Evolutionary conservation across 2,797 vertebrate genomes (phyloP), one percentile per base, ranked within the genome.

Genomic region (Microctenopoma stevenorrisi): DNA sequence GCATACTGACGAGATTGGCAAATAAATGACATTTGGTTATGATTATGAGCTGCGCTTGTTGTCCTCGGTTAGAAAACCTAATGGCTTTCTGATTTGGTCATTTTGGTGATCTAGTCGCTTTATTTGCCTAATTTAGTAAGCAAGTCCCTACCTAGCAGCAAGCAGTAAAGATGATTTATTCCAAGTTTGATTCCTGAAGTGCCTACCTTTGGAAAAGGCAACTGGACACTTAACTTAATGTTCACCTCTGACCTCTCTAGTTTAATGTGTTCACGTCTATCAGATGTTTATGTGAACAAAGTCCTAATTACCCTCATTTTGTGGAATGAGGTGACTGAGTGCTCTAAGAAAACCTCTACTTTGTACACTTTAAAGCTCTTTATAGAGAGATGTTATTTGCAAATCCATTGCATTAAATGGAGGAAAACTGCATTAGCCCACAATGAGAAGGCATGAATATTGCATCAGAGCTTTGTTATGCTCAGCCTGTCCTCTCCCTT

Each of bases 381-480:
- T 78, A 86, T 62, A 55, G 75, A 65, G 83, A 76, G 78, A 65
- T 84, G 78, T 79, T 79, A 73, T 84, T 85, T 85, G 84, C 81
- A 88, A 82, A 86, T 77, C 79, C 83, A 88, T 82, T 87, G 85
- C 86, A 88, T 81, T 84, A 78, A 88, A 87, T 79, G 82, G 89
- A 88, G 85, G 82, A 76, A 91, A 93, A 91, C 89, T 93, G 91
- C 90, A 89, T 92, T 89, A 65, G 59, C 73, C 90, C 88, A 91
- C 93, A 92, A 94, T 92, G 91, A 86, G 91, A 87, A 92, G 84
- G 85, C 94, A 95, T 96, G 93, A 94, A 94, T 95, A 95, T 96
- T 96, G 94, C 91, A 95, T 95, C 89, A 89, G 91, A 91, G 94
- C 93, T 92, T 95, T 95, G 93, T 95, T 95, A 91, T 90, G 92